These are phyloP conservation scores for Junonia oenone DNA, from an alignment of 2,888 invertebrate genomes.

Conservation along the genomic window DNA sequence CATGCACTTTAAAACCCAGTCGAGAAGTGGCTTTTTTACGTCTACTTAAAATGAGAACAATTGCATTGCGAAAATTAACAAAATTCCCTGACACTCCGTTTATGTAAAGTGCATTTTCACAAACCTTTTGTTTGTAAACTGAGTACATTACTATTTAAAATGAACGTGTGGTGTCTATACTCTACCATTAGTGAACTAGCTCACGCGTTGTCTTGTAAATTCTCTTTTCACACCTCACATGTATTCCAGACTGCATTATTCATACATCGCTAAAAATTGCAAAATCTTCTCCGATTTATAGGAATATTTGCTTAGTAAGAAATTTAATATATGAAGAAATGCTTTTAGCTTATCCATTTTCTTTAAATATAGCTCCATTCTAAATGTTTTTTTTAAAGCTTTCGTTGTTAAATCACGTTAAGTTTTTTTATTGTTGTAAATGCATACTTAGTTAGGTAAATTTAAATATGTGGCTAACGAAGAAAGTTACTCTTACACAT, in stretches of 20 bases:
- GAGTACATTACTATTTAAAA: slow-evolving; percentile 14
- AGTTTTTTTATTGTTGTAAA: too few species aligned
- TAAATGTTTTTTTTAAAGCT: too few species aligned
- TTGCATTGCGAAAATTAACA: not conserved
- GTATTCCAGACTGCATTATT: slow-evolving; percentile 21
- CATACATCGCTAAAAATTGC: slow-evolving; percentile 6
- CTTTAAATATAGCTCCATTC: too few species aligned
- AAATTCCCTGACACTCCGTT: not conserved
- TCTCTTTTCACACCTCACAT: slow-evolving; percentile 20
- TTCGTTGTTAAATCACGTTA: too few species aligned
- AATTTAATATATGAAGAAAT: too few species aligned
- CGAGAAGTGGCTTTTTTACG: too few species aligned
- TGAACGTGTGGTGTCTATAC: slow-evolving; percentile 31
- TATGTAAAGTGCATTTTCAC: not conserved
- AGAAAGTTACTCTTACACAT: too few species aligned
- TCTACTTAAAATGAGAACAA: not conserved
- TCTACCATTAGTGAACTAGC: slow-evolving; percentile 26
- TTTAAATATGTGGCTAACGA: too few species aligned
- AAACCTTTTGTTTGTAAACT: not conserved
- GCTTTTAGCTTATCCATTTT: too few species aligned
- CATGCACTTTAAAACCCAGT: too few species aligned
- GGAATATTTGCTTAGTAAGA: too few species aligned
- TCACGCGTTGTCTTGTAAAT: slow-evolving; percentile 13
- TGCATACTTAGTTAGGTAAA: too few species aligned
- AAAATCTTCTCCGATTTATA: not conserved